Evolutionary conservation across 1,140 invertebrate species (phyloP), one percentile per base, ranked within the genome.

Genomic region (Pseudomyrmex concolor): DNA sequence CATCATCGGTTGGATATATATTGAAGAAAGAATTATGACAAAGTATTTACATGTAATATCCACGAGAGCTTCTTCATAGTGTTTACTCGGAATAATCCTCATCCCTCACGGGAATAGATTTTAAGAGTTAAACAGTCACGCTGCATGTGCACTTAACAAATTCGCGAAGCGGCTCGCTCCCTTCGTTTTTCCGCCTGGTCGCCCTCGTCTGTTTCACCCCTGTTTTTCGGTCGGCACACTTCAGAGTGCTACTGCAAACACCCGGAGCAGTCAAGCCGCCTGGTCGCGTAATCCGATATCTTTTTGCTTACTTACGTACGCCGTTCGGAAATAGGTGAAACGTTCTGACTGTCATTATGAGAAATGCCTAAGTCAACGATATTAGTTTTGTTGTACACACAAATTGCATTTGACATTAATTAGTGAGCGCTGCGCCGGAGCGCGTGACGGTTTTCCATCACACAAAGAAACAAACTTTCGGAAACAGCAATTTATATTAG

Each of bases 201-300:
- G 15, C 83, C 66, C 66, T 84, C 45, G 76, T 48, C 57, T 72
- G 34, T 80, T 74, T 48, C 19, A 45, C 59, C 74, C 76, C 59
- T 81, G 66, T 54, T 71, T 84, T 71, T 81, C 66, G 25, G 59
- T 59, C 72, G 72, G 62, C 72, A 77, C 51, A 66, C 72, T 59
- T 67, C 62, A 62, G 71, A 68, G 71, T 78, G 72, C 54, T 55
- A 66, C 22, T 78, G 62, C 76, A 80, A 82, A 82, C 78, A 74
- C 78, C 48, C 57, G 17, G 34, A 66, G 68, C 59, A 82, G 57
- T 82, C 70, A 45, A 82, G 48, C 13, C 59, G 59, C 54, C 57
- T 82, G 74, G 71, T 74, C 78, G 59, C 62, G 57, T 82, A 82
- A 82, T 82, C 78, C 78, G 67, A 73, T 82, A 74, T 73, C 70